Percentiles rank a stretch among this genome's conserved stretches.
Evolutionary conservation across 2,888 invertebrate genomes (phyloP).

Genomic region (Eumerus sabulonum): DNA sequence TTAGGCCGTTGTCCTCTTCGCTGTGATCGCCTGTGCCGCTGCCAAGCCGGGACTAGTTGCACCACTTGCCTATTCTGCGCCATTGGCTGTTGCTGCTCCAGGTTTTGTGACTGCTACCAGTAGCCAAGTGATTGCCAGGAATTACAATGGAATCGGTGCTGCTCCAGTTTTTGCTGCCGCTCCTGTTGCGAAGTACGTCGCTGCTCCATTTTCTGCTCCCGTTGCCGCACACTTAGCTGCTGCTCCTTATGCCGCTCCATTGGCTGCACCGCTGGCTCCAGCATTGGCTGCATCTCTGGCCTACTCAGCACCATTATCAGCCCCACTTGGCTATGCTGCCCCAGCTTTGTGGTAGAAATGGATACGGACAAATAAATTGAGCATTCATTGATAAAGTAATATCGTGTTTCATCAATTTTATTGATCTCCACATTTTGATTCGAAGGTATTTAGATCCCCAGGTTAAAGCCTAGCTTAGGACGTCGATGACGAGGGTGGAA

Average conservation of each 20-base stretch:
- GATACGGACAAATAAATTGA: too few relatives aligned
- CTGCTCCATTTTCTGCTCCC: constrained; percentile 33
- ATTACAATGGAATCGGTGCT: constrained; percentile 63
- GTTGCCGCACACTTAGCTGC: constrained; percentile 5
- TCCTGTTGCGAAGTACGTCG: constrained; percentile 22
- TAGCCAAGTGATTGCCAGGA: constrained; percentile 64
- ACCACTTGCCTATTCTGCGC: constrained; percentile 71
- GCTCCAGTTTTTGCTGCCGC: constrained; percentile 81
- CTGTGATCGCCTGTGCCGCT: constrained; percentile 50
- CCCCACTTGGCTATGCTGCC: constrained; percentile 78
- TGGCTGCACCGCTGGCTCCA: constrained; percentile 14
- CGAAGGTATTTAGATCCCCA: too few relatives aligned
- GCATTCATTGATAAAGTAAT: too few relatives aligned
- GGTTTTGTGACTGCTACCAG: constrained; percentile 65
- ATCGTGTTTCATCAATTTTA: too few relatives aligned
- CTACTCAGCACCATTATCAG: constrained; percentile 76
- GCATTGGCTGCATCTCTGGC: constrained; percentile 13
- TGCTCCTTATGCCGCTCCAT: constrained; percentile 25
- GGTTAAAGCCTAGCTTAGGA: too few relatives aligned
- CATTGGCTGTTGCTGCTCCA: constrained; percentile 55
- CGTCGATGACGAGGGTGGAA: too few relatives aligned
- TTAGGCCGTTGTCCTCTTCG: constrained; percentile 55
- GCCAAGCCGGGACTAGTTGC: constrained; percentile 66
- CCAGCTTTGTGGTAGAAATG: constrained; percentile 78
- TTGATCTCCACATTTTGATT: too few relatives aligned